These are phyloP conservation scores for Sceliomorpha sp. DNA, from an alignment of 2,888 invertebrate species.

Conservation along the genomic window DNA sequence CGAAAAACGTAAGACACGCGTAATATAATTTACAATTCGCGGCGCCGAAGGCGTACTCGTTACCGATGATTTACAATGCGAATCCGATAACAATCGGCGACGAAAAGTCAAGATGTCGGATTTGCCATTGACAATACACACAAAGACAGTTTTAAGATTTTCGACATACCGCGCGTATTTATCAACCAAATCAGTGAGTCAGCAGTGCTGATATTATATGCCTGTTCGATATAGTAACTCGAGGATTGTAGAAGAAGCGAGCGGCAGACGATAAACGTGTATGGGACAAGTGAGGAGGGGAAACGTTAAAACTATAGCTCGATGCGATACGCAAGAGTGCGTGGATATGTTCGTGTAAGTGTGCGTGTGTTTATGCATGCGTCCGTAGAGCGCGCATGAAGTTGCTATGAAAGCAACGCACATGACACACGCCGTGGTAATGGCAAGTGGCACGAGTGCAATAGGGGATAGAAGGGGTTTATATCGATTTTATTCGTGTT, in stretches of 20 bases:
- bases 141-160: constrained; percentile 46
- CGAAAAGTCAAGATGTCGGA: constrained; percentile 2
- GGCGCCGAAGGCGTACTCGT: constrained; percentile 38
- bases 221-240: constrained; percentile 59
- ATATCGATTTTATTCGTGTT: constrained; percentile 73
- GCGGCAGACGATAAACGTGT: constrained; percentile 19
- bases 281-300: constrained; percentile 17
- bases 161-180: constrained; percentile 53
- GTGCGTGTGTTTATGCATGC: constrained; percentile 18
- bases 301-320: constrained; percentile 44
- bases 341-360: constrained; percentile 20
- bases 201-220: constrained; percentile 65
- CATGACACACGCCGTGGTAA: constrained; percentile 25
- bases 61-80: constrained; percentile 44
- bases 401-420: constrained; percentile 35
- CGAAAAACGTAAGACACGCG: constrained; percentile 21
- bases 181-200: constrained; percentile 70
- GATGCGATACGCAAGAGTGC: constrained; percentile 32
- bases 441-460: constrained; percentile 41
- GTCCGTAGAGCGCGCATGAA: constrained; percentile 21
- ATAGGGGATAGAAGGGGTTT: constrained; percentile 51
- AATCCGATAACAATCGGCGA: constrained; percentile 27
- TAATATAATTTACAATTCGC: constrained; percentile 47
- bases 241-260: constrained; percentile 42
- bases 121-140: constrained; percentile 14